A percentile compares a stretch with the other conserved stretches of the same genome.
Conservation (phyloP, 1,140 invertebrate genomes). For the Drosophila nikananu region DNA sequence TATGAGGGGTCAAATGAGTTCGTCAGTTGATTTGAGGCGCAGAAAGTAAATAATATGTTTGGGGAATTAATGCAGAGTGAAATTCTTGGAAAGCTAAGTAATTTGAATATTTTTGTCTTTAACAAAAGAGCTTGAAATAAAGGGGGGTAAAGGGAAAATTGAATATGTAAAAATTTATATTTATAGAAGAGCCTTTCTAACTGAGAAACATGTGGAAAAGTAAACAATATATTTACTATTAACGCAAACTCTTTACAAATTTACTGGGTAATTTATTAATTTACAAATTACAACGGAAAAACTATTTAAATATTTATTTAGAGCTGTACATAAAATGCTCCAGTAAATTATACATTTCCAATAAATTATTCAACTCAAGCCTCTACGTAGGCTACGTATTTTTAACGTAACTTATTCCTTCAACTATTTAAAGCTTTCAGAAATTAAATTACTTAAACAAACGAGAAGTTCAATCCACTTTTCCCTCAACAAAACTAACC, state of each 20-base stretch:
- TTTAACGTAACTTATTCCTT: neutral
- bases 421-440: neutral
- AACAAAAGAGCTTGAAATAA: neutral
- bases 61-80: conserved; percentile 7
- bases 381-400: neutral
- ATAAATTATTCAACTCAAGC: neutral
- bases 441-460: neutral
- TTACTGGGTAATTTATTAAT: no score
- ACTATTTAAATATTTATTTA: no score
- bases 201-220: neutral
- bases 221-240: neutral
- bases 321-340: no score
- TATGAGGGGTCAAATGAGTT: conserved; percentile 11
- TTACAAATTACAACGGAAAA: no score
- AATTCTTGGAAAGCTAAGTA: conserved; percentile 8
- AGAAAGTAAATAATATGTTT: neutral
- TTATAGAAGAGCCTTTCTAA: neutral
- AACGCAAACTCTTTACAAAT: no score
- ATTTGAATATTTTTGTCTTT: conserved; percentile 14
- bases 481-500: neutral
- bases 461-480: conserved; percentile 7
- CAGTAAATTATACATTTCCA: neutral
- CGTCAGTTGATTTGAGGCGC: conserved; percentile 1
- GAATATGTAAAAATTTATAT: neutral
- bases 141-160: neutral